Evolutionary conservation across 2,113 vertebrate species (phyloP), one percentile per base, ranked within the genome.

Genomic region (Burhinus bistriatus): DNA sequence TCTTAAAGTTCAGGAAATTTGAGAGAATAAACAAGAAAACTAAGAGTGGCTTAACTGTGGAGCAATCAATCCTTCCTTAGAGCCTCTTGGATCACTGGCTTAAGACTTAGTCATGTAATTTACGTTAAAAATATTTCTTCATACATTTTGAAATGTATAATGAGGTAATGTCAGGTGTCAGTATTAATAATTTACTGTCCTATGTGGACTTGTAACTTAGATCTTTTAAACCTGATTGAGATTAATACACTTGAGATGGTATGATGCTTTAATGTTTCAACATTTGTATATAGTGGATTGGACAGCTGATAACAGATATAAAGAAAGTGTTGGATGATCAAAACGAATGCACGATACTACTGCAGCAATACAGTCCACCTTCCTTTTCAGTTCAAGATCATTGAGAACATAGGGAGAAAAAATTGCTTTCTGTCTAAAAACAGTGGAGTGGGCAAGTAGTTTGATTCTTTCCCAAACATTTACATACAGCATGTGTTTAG

Each of bases 51-150:
- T 89, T 55, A 87, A 71, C 20, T 0, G 0, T 55, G 29, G 69
- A 87, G 58, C 9, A 81, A 49, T 55, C 73, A 62, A 3, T 78
- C 40, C 44, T 94, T 86, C 72, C n/a, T 88, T 75, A 59, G 52
- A 89, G 26, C 8, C 18, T 89, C 73, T 65, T 0, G 5, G 32
- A 65, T 88, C 62, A 45, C 40, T 62, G 17, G 20, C 1, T 1
- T 85, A 83, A 89, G 40, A 64, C 44, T 89, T 61, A 30, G 62
- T 69, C 27, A 26, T 62, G 51, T 38, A 58, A 61, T 83, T 84
- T 78, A 61, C 36, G 17, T 87, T 44, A 71, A 81, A 95, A 95
- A 57, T 79, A 59, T 87, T 78, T 87, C 40, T 92, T 87, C 15
- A 20, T 57, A 34, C 4, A 9, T 84, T 87, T 92, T 68, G 38